Evolutionary conservation across 2,113 vertebrate species (phyloP).

Genomic region (Phyllostomus hastatus): DNA sequence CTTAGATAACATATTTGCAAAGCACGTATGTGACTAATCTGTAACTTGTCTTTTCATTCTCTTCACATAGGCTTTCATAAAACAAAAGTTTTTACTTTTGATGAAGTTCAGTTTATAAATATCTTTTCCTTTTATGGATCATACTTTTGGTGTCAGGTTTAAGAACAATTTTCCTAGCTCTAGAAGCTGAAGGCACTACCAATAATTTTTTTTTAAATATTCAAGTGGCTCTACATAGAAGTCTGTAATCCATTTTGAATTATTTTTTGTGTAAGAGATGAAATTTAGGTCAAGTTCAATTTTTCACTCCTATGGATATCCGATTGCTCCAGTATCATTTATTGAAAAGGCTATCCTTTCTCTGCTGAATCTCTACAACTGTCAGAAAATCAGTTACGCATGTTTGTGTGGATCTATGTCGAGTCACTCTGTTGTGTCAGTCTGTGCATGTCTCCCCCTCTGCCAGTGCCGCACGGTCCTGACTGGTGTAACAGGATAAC

Average conservation of each 20-base stretch:
- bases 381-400: not conserved
- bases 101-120: not conserved
- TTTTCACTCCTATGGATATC: not conserved
- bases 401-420: not conserved
- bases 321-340: not conserved
- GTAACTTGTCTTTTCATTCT: not conserved
- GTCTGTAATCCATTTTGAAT: not conserved
- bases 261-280: not conserved
- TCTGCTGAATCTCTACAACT: not conserved
- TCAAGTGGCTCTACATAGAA: not conserved
- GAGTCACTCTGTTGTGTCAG: fast-evolving
- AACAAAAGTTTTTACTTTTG: not conserved
- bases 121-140: not conserved
- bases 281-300: not conserved
- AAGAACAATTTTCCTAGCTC: not conserved
- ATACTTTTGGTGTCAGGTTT: not conserved
- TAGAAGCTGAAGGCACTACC: not conserved
- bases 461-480: not conserved
- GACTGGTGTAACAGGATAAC: not conserved
- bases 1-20: not conserved
- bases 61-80: not conserved
- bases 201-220: not conserved
- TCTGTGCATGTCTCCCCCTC: not conserved
- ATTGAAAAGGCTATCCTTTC: not conserved
- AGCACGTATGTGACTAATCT: not conserved